These are phyloP conservation scores for Stictocephala bisonia DNA, from an alignment of 2,888 invertebrate species.

Conservation along the genomic window DNA sequence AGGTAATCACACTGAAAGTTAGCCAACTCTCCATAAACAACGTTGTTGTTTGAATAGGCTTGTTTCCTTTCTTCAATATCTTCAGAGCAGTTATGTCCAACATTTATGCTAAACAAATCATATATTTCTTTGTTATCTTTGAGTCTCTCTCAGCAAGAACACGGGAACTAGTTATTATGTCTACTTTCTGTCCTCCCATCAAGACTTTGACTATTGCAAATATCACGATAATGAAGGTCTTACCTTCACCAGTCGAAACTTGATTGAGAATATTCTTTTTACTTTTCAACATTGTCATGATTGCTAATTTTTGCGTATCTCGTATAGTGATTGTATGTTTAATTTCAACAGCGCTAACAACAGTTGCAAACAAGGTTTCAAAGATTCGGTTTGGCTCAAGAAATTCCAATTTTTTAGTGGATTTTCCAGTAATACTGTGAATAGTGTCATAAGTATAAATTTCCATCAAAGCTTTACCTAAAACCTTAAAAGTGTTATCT, in stretches of 20 bases:
- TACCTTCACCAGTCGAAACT: constrained; percentile 64
- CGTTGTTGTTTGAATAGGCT: constrained; percentile 56
- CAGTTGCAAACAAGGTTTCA: too few species aligned
- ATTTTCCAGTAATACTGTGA: too few species aligned
- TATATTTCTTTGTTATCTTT: constrained; percentile 55
- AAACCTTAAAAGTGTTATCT: too few species aligned
- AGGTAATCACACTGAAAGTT: constrained; percentile 62
- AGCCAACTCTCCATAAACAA: constrained; percentile 62
- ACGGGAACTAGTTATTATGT: constrained; percentile 62
- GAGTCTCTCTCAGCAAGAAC: constrained; percentile 62
- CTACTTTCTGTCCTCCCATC: constrained; percentile 59
- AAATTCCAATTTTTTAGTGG: too few species aligned
- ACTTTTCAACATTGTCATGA: constrained; percentile 54
- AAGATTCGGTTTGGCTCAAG: too few species aligned
- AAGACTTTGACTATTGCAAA: constrained; percentile 61
- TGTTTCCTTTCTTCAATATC: constrained; percentile 54
- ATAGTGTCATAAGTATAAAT: too few species aligned
- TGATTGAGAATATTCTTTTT: constrained; percentile 59
- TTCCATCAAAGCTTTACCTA: too few species aligned
- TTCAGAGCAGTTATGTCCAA: constrained; percentile 59
- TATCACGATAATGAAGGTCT: constrained; percentile 62
- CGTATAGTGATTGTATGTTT: too few species aligned
- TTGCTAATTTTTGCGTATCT: constrained; percentile 59
- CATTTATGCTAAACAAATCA: constrained; percentile 59
- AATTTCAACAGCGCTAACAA: too few species aligned